Evolutionary conservation across 2,888 invertebrate species (phyloP), one percentile per base, ranked within the genome.

Genomic region (Pollenia amentaria): DNA sequence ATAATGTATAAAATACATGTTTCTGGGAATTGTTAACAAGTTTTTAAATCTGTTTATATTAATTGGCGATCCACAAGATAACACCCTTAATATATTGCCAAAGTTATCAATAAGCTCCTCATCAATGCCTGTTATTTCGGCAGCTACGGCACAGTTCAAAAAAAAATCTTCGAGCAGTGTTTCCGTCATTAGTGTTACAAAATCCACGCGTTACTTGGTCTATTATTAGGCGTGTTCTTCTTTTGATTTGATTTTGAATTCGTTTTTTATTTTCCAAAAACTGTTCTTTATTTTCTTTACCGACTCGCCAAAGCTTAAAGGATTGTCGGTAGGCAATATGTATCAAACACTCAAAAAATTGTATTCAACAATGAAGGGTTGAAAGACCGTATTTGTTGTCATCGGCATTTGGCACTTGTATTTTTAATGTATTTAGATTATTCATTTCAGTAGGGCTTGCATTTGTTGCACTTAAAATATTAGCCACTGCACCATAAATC

Each of bases 131-230:
- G 64, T 64, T 42, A 64, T 64, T 64, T 64, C 42, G 38, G 64
- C 64, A 16, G 38, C 64, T 21, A 64, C n/a, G 65, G 14, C 48
- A 48, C 48, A 48, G 48, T 48, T 48, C 48, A 44, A 42, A 65
- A 42, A 65, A 65, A 65, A 65, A 65, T 65, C 65, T 29, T 11
- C 65, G 65, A 65, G 65, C 65, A 18, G 44, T 65, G 42, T 65
- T 44, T 44, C 65, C 65, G 40, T 42, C 65, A n/a, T 65, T 44
- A 18, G n/a, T 65, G 40, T 65, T 65, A 11, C 65, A 3, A 40
- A 65, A 65, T 11, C 65, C 65, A 65, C 2, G 40, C 44, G 42
- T 65, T 18, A 65, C 44, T 42, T 65, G 42, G 21, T 65, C 65
- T 46, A 65, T 65, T 65, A 65, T 65, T 65, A 44, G 40, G 12